A percentile compares a stretch with the other conserved stretches of the same genome.
Conservation (phyloP, 2,797 vertebrate species). For the Arremon brunneinucha region DNA sequence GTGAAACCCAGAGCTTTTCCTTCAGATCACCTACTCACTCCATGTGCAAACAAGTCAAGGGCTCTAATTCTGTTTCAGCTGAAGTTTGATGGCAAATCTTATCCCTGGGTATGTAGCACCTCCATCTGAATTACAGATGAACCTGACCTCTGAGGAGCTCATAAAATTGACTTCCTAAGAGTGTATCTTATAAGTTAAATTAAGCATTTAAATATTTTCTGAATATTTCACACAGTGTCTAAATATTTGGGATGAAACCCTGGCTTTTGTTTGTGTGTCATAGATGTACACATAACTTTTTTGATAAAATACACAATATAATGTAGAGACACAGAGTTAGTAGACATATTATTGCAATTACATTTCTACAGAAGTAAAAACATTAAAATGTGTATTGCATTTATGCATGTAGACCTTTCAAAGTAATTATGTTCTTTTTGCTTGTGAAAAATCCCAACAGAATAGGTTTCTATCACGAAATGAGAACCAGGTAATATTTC, state of each 20-base stretch:
- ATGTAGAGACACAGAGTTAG: neutral
- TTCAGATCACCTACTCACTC: neutral
- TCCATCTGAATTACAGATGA: neutral
- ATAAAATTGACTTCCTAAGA: neutral
- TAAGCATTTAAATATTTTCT: neutral
- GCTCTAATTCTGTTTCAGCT: neutral
- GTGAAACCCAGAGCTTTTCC: neutral
- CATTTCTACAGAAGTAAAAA: conserved; percentile 22
- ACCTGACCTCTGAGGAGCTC: neutral
- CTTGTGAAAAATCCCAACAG: conserved; percentile 40
- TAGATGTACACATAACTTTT: neutral
- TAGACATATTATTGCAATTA: conserved; percentile 42
- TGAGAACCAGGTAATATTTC: conserved; percentile 42
- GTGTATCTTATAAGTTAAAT: neutral
- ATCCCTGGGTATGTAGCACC: neutral
- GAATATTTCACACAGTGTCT: neutral
- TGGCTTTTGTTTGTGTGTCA: neutral
- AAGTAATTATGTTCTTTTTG: conserved; percentile 47
- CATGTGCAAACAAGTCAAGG: neutral
- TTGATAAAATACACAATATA: neutral
- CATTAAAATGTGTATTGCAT: conserved; percentile 25
- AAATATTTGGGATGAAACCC: neutral
- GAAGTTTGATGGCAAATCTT: neutral
- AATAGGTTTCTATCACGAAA: conserved; percentile 15
- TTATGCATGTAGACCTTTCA: conserved; percentile 42